Evolutionary conservation across 2,113 vertebrate genomes (phyloP).

Genomic region (Mormoops blainvillei): DNA sequence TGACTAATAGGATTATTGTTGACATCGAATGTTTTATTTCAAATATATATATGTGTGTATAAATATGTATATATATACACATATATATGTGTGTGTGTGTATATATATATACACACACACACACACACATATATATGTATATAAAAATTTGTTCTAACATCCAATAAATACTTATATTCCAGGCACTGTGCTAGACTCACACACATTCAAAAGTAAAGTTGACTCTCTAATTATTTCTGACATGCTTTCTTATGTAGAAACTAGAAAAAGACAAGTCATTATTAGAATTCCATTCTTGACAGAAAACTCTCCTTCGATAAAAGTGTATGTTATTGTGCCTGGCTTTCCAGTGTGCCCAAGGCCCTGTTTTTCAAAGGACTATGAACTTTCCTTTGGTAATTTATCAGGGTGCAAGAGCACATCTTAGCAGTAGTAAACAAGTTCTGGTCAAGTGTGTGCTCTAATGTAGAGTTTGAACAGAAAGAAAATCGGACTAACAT

Average conservation of each 20-base stretch:
- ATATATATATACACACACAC: not conserved
- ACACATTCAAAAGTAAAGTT: not conserved
- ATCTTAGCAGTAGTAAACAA: constrained; percentile 54
- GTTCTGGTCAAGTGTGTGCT: constrained; percentile 15
- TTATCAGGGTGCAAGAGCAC: not conserved
- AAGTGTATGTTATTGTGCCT: constrained; percentile 27
- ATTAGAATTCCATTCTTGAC: constrained; percentile 56
- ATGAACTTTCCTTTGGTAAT: constrained; percentile 30
- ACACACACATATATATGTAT: too few species aligned
- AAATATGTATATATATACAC: not conserved
- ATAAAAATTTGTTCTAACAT: not conserved
- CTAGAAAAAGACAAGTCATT: constrained; percentile 26
- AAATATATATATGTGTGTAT: not conserved
- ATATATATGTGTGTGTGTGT: not conserved
- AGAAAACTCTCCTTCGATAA: constrained; percentile 32
- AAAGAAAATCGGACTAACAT: constrained; percentile 20
- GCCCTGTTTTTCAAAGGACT: constrained; percentile 59
- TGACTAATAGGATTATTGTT: not conserved
- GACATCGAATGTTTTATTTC: not conserved
- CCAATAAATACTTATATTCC: not conserved
- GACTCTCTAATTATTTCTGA: not conserved
- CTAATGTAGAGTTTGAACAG: not conserved
- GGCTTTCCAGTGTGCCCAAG: constrained; percentile 32
- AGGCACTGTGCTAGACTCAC: not conserved
- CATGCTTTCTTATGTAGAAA: constrained; percentile 24